phyloP scores from a whole-genome alignment of 2,797 vertebrate genomes.

The Pempheris klunzingeri region DNA sequence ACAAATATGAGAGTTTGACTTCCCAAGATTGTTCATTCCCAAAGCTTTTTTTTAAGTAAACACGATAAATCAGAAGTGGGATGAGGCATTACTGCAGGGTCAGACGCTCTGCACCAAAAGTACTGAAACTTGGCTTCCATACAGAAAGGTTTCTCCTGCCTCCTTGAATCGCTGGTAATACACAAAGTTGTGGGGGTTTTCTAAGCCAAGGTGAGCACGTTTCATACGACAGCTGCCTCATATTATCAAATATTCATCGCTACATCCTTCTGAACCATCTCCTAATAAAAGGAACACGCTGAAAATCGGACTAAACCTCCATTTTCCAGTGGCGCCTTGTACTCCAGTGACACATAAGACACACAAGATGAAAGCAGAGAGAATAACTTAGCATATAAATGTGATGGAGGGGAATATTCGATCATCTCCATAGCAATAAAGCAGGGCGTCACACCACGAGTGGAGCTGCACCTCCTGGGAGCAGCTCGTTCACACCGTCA shows the following conservation, averaged over 20 bases:
- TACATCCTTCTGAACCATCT: neutral
- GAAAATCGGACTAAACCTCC: neutral
- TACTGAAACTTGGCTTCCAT: neutral
- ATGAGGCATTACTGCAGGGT: neutral
- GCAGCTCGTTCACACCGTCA: too few relatives aligned
- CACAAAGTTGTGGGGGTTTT: neutral
- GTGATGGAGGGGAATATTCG: neutral
- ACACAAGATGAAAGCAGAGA: neutral
- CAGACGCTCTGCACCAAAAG: neutral
- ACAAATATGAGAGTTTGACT: neutral
- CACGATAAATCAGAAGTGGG: constrained; percentile 2
- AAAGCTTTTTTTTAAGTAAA: constrained; percentile 4
- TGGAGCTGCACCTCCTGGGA: too few relatives aligned
- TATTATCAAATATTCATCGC: neutral
- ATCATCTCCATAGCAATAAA: neutral
- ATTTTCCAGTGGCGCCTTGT: neutral
- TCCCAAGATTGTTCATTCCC: neutral
- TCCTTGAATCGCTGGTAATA: neutral
- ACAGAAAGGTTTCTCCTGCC: neutral
- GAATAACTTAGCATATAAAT: neutral
- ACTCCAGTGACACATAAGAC: neutral
- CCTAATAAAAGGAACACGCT: neutral
- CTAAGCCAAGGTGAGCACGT: too few relatives aligned
- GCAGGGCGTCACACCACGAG: neutral
- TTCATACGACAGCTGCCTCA: neutral